These are phyloP conservation scores for Argopecten irradians DNA, from an alignment of 1,140 invertebrate genomes.

Conservation along the genomic window DNA sequence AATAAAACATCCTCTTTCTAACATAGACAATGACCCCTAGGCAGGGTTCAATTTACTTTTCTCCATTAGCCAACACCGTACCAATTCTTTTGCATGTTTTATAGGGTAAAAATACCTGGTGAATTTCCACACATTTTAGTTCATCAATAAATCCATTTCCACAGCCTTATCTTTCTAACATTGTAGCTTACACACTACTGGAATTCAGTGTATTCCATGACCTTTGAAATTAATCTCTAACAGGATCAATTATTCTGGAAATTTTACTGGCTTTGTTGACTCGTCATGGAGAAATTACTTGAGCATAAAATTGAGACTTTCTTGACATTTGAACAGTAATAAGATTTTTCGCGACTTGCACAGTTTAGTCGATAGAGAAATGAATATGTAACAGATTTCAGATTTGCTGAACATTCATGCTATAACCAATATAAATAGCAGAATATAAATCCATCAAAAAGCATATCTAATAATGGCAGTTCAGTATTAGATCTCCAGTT, in stretches of 20 bases:
- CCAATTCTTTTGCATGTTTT: too few relatives aligned
- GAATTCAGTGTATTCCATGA: neutral
- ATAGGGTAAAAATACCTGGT: too few relatives aligned
- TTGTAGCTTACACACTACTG: neutral
- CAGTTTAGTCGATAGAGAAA: neutral
- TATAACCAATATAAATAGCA: neutral
- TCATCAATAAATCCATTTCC: neutral
- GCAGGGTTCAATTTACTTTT: too few relatives aligned
- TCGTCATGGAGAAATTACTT: neutral
- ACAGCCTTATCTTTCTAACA: neutral
- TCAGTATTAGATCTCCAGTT: neutral
- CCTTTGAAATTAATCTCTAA: neutral
- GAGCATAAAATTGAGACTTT: neutral
- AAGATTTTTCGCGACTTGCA: neutral
- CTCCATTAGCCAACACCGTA: too few relatives aligned
- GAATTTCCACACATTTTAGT: neutral
- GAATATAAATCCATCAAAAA: neutral
- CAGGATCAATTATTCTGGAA: neutral
- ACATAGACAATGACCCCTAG: too few relatives aligned
- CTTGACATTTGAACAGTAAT: neutral
- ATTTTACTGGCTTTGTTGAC: neutral
- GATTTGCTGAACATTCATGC: neutral
- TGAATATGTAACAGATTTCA: neutral
- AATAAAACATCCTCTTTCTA: too few relatives aligned
- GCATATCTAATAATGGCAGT: neutral